These are phyloP conservation scores for Eucidaris tribuloides DNA, from an alignment of 35 echinoderm and acorn worm species.

Conservation along the genomic window DNA sequence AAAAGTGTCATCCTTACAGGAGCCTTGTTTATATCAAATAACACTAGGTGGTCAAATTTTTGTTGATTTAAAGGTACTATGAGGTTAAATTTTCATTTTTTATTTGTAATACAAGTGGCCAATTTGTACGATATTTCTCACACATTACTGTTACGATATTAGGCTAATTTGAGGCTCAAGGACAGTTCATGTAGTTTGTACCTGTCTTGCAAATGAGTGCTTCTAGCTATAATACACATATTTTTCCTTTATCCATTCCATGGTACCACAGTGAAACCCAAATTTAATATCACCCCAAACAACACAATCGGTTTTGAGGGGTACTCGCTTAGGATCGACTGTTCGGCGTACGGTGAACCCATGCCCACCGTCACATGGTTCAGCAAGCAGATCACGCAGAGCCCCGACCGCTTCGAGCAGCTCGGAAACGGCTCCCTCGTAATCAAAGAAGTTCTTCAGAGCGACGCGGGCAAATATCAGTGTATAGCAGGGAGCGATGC, in stretches of 20 bases:
- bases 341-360: slow-evolving; percentile 80
- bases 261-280: slow-evolving; percentile 77
- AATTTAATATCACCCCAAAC: slow-evolving; percentile 63
- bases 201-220: neutral
- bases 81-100: too few relatives aligned
- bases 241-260: neutral
- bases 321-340: slow-evolving; percentile 60
- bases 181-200: neutral
- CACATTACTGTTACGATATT: too few relatives aligned
- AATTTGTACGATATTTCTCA: too few relatives aligned
- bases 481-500: slow-evolving; percentile 86
- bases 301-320: slow-evolving; percentile 69
- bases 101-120: too few relatives aligned
- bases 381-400: neutral
- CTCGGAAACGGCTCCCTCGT: slow-evolving; percentile 59
- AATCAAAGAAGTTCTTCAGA: slow-evolving; percentile 26
- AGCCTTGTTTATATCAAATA: too few relatives aligned
- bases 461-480: slow-evolving; percentile 81
- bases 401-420: neutral
- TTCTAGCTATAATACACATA: neutral
- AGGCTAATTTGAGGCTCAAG: too few relatives aligned
- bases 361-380: slow-evolving; percentile 72
- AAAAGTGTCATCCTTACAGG: too few relatives aligned
- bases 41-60: too few relatives aligned
- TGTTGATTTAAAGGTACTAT: too few relatives aligned